phyloP scores from a whole-genome alignment of 2,888 invertebrate species.

The Linyphia triangularis region DNA sequence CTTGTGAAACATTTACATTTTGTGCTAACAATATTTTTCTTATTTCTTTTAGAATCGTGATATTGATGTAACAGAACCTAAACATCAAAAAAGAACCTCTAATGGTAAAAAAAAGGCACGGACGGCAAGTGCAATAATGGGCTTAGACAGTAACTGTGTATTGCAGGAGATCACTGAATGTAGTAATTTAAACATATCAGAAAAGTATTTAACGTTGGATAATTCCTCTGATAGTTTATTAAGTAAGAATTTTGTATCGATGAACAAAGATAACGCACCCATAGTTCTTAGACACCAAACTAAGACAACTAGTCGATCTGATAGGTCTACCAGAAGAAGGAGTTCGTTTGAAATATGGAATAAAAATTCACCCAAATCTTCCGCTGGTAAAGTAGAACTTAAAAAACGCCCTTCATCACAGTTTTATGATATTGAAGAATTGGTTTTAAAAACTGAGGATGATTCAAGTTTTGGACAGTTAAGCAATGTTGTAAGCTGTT shows the following conservation, averaged over 20 bases:
- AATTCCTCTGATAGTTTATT: conserved; percentile 11
- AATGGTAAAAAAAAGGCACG: conserved; percentile 51
- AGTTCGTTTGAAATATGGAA: conserved; percentile 65
- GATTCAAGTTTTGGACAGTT: conserved; percentile 29
- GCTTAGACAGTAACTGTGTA: conserved; percentile 61
- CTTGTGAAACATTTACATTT: too few species aligned
- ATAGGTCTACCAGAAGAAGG: conserved; percentile 64
- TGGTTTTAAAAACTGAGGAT: conserved; percentile 11
- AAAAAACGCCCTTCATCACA: conserved; percentile 70
- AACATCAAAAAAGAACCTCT: conserved; percentile 3
- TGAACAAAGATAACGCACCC: conserved; percentile 42
- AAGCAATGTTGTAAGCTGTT: conserved; percentile 41
- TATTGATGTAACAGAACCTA: neutral
- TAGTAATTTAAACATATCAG: conserved; percentile 44
- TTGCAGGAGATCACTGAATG: conserved; percentile 37
- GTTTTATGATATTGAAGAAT: conserved; percentile 63
- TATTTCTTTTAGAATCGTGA: conserved; percentile 39
- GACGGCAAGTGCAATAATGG: conserved; percentile 60
- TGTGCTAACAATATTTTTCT: neutral
- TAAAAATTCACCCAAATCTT: conserved; percentile 17
- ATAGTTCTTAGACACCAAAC: conserved; percentile 47
- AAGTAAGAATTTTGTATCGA: conserved; percentile 10
- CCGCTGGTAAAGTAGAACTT: neutral
- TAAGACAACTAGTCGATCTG: conserved; percentile 62
- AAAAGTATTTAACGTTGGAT: conserved; percentile 49